Base-by-base conservation (phyloP, 2,888 invertebrate species). In the Ichneumoninae sp. region DNA sequence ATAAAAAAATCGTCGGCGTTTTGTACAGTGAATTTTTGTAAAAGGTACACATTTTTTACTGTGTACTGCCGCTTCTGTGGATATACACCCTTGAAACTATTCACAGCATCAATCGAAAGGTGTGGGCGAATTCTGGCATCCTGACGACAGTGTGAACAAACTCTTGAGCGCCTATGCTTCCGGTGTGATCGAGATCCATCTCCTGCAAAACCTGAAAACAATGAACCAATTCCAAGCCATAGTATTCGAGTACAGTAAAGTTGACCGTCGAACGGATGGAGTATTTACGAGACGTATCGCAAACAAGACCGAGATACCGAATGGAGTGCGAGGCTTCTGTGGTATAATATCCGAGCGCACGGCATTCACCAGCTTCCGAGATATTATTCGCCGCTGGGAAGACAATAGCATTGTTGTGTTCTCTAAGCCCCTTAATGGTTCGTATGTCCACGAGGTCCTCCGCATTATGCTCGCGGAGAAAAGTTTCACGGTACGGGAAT, bases 81-180 rank as follows among this genome's bases (percentile, higher is more conserved):
- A 40, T 40, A 1, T 93, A 95, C 78, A 54, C 4, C 44, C 52
- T 95, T 89, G 26, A 16, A 75, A 65, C 57, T 63, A 16, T 16
- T 83, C 60, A 85, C 66, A 71, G 82, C 91, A 95, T 94, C 88
- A 96, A 95, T 88, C 95, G 95, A 92, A 96, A 96, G 0, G 95
- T 94, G 60, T 94, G 93, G 13, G 94, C 89, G 90, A 96, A 96
- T 89, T 96, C 96, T 0, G 96, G 95, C 91, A 96, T 95, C 92
- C 96, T 95, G 2, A 95, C 92, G 87, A 96, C 94, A 1, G 95
- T 95, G 85, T 96, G 95, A 85, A 95, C 94, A 90, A 96, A 96
- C 93, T 96, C 96, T 86, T 94, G 93, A 33, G 94, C 90, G 7
- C 95, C 95, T 83, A 96, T 95, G 81, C 94, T 94, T 13, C 95